Evolutionary conservation across 2,113 vertebrate genomes (phyloP).

Genomic region (Pseudonaja textilis): DNA sequence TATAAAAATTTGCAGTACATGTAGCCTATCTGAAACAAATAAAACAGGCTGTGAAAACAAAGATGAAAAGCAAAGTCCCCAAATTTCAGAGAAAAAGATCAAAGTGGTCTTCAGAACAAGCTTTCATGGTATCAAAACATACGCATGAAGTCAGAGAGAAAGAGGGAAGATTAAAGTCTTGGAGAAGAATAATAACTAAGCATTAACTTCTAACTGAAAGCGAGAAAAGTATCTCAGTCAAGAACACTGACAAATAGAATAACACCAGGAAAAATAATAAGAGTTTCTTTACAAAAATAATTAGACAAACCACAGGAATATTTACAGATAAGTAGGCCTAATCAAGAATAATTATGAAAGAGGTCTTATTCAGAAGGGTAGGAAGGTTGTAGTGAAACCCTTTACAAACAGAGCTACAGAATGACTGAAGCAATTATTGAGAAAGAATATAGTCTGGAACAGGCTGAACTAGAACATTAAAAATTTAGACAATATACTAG

Average conservation of each 20-base stretch:
- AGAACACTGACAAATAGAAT: not conserved
- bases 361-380: not conserved
- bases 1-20: not conserved
- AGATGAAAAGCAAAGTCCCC: not conserved
- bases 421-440: not conserved
- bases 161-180: not conserved
- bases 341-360: not conserved
- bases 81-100: not conserved
- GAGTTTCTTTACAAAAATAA: not conserved
- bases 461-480: not conserved
- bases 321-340: not conserved
- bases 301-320: not conserved
- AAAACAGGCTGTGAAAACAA: not conserved
- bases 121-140: not conserved
- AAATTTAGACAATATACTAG: not conserved
- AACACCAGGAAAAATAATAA: not conserved
- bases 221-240: not conserved
- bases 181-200: not conserved
- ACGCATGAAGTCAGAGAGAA: not conserved
- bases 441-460: not conserved
- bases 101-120: not conserved
- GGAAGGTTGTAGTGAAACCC: not conserved
- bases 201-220: not conserved
- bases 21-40: not conserved
- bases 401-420: not conserved